Conservation (phyloP, 2,888 invertebrate species). For the Steromphala cineraria region DNA sequence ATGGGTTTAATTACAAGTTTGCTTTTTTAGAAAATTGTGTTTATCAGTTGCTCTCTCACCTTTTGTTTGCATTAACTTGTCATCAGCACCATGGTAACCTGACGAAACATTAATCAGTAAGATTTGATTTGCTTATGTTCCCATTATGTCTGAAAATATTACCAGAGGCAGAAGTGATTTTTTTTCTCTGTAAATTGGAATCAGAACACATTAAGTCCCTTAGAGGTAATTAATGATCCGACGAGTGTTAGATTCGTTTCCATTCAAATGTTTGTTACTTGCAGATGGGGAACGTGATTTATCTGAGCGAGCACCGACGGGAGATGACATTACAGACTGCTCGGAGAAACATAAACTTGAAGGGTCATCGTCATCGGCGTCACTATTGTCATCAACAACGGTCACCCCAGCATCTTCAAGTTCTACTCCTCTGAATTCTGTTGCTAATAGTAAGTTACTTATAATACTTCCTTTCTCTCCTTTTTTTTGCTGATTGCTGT, state of each 20-base stretch:
- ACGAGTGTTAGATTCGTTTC: background rate
- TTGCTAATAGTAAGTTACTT: background rate
- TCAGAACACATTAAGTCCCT: no score
- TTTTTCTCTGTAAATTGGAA: no score
- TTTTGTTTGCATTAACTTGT: no score
- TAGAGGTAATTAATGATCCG: no score
- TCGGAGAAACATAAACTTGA: background rate
- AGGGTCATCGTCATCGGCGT: slow-evolving; percentile 6
- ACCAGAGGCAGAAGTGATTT: no score
- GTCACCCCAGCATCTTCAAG: background rate
- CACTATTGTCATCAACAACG: background rate
- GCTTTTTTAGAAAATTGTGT: background rate
- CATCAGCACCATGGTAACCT: no score
- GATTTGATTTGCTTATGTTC: no score
- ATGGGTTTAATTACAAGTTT: background rate
- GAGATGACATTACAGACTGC: background rate
- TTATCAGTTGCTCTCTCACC: background rate
- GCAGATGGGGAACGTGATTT: slow-evolving; percentile 11
- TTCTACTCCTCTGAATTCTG: background rate
- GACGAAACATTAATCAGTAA: no score
- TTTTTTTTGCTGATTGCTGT: no score
- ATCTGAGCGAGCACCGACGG: background rate
- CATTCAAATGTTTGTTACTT: background rate
- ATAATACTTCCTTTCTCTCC: no score
- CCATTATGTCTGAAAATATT: no score